These are phyloP conservation scores for Corbicula japonica DNA, from an alignment of 2,888 invertebrate species.

Conservation along the genomic window DNA sequence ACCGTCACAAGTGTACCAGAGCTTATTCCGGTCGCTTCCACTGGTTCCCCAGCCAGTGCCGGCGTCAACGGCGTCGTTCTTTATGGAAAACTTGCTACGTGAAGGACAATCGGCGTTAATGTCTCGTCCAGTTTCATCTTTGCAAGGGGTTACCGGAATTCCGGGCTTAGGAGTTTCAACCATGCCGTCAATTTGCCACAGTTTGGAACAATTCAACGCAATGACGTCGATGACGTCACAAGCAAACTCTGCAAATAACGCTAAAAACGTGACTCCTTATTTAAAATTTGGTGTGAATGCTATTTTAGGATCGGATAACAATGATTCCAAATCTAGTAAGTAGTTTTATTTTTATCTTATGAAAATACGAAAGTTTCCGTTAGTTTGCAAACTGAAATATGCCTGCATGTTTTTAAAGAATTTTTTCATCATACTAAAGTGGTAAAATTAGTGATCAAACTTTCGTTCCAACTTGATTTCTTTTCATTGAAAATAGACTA, in stretches of 20 bases:
- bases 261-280: constrained; percentile 75
- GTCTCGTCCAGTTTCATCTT: constrained; percentile 61
- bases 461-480: too few relatives aligned
- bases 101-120: constrained; percentile 75
- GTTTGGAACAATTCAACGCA: constrained; percentile 49
- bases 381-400: too few relatives aligned
- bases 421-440: too few relatives aligned
- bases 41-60: constrained; percentile 70
- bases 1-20: constrained; percentile 83
- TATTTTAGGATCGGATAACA: constrained; percentile 80
- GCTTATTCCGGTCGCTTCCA: constrained; percentile 77
- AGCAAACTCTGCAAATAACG: constrained; percentile 42
- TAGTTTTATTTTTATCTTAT: constrained; percentile 12
- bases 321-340: constrained; percentile 71
- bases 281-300: constrained; percentile 84
- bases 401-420: too few relatives aligned
- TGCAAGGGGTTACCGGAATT: constrained; percentile 46
- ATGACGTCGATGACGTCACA: constrained; percentile 58
- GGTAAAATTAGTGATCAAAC: too few relatives aligned
- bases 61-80: constrained; percentile 78
- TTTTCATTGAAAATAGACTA: too few relatives aligned
- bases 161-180: constrained; percentile 51
- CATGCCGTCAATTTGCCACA: constrained; percentile 48
- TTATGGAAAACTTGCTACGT: constrained; percentile 82
- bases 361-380: too few relatives aligned